Evolutionary conservation across 2,888 invertebrate species (phyloP).

Genomic region (Athripsodes cinereus): DNA sequence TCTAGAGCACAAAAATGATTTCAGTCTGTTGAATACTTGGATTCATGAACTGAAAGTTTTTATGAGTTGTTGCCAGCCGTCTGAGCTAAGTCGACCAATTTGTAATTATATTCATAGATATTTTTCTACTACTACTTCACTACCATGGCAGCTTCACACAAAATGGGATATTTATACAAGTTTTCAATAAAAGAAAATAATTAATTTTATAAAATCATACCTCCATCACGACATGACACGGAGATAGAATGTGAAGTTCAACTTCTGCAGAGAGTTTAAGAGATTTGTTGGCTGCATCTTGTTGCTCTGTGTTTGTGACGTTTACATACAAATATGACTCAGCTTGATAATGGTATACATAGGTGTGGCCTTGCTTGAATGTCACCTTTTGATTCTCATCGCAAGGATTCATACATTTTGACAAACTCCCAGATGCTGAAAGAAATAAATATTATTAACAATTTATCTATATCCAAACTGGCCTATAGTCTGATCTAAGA

Average conservation of each 20-base stretch:
- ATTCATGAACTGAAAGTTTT: too few relatives aligned
- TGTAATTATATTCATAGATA: too few relatives aligned
- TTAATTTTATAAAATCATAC: constrained; percentile 7
- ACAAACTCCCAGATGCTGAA: neutral
- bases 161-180: too few relatives aligned
- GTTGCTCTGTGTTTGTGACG: neutral
- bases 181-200: too few relatives aligned
- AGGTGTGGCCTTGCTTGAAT: constrained; percentile 18
- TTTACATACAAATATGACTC: constrained; percentile 4
- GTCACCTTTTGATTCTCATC: neutral
- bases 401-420: constrained; percentile 10
- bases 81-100: too few relatives aligned
- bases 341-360: constrained; percentile 17
- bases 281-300: neutral
- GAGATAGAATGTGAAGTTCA: constrained; percentile 15
- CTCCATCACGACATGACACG: constrained; percentile 18
- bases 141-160: too few relatives aligned
- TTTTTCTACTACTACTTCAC: too few relatives aligned
- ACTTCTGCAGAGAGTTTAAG: constrained; percentile 10
- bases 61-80: too few relatives aligned
- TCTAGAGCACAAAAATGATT: too few relatives aligned
- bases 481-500: too few relatives aligned
- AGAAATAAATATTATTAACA: neutral
- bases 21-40: too few relatives aligned
- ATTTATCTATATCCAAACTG: too few relatives aligned